Base-by-base conservation (phyloP, 2,888 invertebrate genomes). In the Branchellion lobata region DNA sequence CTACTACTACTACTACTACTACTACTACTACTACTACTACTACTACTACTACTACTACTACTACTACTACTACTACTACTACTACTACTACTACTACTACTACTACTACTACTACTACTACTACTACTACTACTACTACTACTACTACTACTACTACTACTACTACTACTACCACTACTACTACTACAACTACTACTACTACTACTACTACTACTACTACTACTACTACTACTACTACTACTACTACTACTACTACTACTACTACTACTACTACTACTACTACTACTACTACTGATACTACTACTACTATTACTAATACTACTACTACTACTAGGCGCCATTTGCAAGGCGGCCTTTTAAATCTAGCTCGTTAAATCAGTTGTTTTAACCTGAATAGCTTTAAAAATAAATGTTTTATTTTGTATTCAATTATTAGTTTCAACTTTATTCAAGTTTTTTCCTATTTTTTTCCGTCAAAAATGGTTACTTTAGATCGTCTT, bases 101-200 rank as follows among this genome's bases (percentile, higher is more conserved):
- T 40, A 73, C 34, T 36, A 21, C 2, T 73, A 18, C 34, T 73
- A 8, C 0, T 73, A 0, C 3, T 36, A 40, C 34, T 40, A 73
- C 34, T 51, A 21, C 53, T 51, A 51, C 53, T 51, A 21, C 53
- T 51, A 51, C 53, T 51, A 21, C 73, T 73, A 73, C 73, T 34
- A 34, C 73, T 34, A 73, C 76, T 76, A 71, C 76, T 76, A 71
- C 76, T 76, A 71, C 76, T 76, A 71, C 76, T 76, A 71, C 76
- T 76, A 71, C 76, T 76, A 71, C 76, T 76, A 71, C 76, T 76
- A 71, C 76, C 69, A 71, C 76, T 76, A 71, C 76, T 76, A 71
- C 76, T 76, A 71, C 76, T 76, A 71, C 76, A 72, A 71, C 76
- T 76, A 71, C 76, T 76, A 76, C 68, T 76, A 71, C 76, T 76